Conservation (phyloP, 2,797 vertebrate species). For the Galago senegalensis region DNA sequence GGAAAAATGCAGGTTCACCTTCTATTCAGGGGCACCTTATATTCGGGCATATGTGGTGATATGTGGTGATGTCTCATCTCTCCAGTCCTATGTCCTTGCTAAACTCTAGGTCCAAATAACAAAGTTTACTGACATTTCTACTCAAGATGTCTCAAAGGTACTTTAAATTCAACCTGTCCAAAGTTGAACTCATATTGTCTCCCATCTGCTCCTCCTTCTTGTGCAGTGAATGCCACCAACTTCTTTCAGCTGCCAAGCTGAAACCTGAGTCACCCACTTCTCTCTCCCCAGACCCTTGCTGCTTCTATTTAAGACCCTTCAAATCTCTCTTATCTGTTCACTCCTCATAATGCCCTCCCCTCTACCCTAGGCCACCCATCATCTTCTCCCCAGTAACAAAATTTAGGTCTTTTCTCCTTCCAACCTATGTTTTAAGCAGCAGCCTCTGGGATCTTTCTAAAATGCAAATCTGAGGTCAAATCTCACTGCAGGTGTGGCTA, state of each 20-base stretch:
- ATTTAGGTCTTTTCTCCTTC: conserved; percentile 52
- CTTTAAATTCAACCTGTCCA: conserved; percentile 29
- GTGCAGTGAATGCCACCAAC: not conserved
- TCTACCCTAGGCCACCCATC: conserved; percentile 35
- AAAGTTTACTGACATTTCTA: conserved; percentile 46
- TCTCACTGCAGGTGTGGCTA: not conserved
- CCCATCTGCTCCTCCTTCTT: conserved; percentile 11
- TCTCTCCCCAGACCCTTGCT: not conserved
- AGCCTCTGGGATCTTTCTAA: conserved; percentile 22
- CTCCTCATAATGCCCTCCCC: conserved; percentile 21
- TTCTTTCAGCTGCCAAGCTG: conserved; percentile 30
- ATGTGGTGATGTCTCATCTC: not conserved
- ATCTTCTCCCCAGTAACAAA: conserved; percentile 63
- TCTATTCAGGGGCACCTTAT: not conserved
- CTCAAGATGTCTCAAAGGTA: not conserved
- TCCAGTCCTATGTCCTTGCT: not conserved
- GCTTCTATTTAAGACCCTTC: conserved; percentile 3
- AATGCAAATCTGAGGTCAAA: conserved; percentile 58
- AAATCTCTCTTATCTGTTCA: conserved; percentile 57
- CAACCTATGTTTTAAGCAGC: conserved; percentile 17
- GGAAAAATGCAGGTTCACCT: not conserved
- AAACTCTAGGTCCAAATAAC: not conserved
- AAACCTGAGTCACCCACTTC: conserved; percentile 19
- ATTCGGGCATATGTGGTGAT: not conserved
- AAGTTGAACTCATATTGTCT: conserved; percentile 48